Percentiles rank a stretch among this genome's conserved stretches.
Evolutionary conservation across 1,140 invertebrate genomes (phyloP).

Genomic region (Drosophila lacteicornis): DNA sequence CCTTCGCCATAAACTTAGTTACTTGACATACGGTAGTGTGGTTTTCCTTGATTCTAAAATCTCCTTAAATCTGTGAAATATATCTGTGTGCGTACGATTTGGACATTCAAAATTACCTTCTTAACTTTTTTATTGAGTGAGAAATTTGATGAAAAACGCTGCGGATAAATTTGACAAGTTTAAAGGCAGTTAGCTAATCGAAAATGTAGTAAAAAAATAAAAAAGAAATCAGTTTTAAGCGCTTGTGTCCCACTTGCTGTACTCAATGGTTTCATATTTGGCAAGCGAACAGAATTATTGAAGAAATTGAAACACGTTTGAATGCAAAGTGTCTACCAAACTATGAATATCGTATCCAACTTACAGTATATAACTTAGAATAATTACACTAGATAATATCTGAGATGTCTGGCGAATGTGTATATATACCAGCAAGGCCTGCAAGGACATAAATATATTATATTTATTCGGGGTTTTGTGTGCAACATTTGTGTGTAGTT

Average conservation of each 20-base stretch:
- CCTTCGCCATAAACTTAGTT: conserved; percentile 26
- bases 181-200: conserved; percentile 45
- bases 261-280: conserved; percentile 51
- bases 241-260: conserved; percentile 76
- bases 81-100: conserved; percentile 50
- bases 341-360: conserved; percentile 78
- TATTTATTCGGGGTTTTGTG: conserved; percentile 15
- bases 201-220: conserved; percentile 39
- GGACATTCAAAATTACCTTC: conserved; percentile 13
- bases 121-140: neutral
- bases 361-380: conserved; percentile 33
- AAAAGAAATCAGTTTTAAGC: conserved; percentile 44
- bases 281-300: conserved; percentile 56
- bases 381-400: conserved; percentile 8
- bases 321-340: conserved; percentile 68
- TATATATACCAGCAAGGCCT: conserved; percentile 11
- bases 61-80: conserved; percentile 67
- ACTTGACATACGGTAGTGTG: conserved; percentile 58
- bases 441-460: conserved; percentile 4
- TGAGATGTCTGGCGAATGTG: conserved; percentile 5
- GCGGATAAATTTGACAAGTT: conserved; percentile 65
- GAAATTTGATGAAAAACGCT: conserved; percentile 13
- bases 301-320: conserved; percentile 85
- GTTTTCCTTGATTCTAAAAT: conserved; percentile 41
- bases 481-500: conserved; percentile 26